These are phyloP conservation scores for Drosophila barbarae DNA, from an alignment of 2,888 invertebrate species.

Conservation along the genomic window DNA sequence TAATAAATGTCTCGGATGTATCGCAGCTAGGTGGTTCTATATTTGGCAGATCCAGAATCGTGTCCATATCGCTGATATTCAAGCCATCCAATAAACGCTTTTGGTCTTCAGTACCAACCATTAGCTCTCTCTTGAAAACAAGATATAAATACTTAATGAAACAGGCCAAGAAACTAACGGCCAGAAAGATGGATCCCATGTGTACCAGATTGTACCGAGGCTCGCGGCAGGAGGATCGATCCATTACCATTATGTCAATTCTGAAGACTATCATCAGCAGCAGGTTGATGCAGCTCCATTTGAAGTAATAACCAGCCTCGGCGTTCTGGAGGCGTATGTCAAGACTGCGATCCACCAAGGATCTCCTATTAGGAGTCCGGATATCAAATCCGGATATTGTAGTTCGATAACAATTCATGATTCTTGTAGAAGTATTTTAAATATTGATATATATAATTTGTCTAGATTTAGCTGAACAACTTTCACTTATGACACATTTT, in stretches of 20 bases:
- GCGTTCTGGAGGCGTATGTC: conserved; percentile 67
- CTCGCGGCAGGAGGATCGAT: conserved; percentile 51
- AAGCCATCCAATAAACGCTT: conserved; percentile 81
- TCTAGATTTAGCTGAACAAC: background rate
- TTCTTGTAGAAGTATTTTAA: background rate
- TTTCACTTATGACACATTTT: background rate
- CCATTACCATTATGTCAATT: conserved; percentile 72
- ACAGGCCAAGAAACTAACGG: conserved; percentile 81
- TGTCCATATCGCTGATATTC: conserved; percentile 31
- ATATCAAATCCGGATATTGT: too few relatives aligned
- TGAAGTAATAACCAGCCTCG: conserved; percentile 66
- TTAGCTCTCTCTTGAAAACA: conserved; percentile 77
- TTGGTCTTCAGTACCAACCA: conserved; percentile 81
- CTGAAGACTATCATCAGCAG: conserved; percentile 64
- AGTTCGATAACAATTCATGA: background rate
- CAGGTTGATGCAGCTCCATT: conserved; percentile 74
- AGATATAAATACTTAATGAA: conserved; percentile 80
- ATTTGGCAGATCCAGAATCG: conserved; percentile 35
- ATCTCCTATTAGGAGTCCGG: conserved; percentile 46
- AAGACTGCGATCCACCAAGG: conserved; percentile 42
- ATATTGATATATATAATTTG: too few relatives aligned
- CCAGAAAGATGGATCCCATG: conserved; percentile 78
- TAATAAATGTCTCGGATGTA: rapidly evolving
- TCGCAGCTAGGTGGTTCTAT: conserved; percentile 36
- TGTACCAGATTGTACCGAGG: conserved; percentile 80